Evolutionary conservation across 1,140 invertebrate species (phyloP), one percentile per base, ranked within the genome.

Genomic region (Parapsyche elsis): DNA sequence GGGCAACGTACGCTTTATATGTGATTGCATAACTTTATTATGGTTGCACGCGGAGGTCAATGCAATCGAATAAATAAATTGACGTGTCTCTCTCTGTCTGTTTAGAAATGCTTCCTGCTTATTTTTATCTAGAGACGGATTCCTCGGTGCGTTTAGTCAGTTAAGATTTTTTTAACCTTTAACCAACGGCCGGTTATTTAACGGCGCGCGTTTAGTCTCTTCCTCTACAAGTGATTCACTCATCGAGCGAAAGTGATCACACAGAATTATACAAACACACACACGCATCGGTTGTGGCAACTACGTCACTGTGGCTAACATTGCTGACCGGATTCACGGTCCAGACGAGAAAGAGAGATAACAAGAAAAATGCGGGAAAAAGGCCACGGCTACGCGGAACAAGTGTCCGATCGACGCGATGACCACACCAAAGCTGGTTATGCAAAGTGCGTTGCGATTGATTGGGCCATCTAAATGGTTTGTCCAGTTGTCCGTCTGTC

Each of bases 261-360:
- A 23, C 59, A 21, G 9, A 53, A 30, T 46, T 46, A 7, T 46
- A 46, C 5, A 9, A 64, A 10, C 53, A 23, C 9, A 16, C 21
- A 67, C 64, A 21, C 23, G 64, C 26, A 9, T 24, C 16, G 16
- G 57, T 16, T 26, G 26, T 10, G 5, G 14, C 64, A 30, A 30
- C 23, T 67, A 67, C 64, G 64, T 67, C 64, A 67, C 21, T 26
- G 9, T 26, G 12, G 49, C 12, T 53, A 53, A 53, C 49, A 53
- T 53, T 53, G 49, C 16, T 23, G 64, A 67, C 64, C 64, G 64
- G 64, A 67, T 67, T 67, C 64, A 67, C 64, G 64, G 64, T 67
- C 64, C 64, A 19, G 19, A 67, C 19, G 64, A 67, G 64, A 67
- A 38, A 38, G 30, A 38, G 30, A 38, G 64, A 19, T 1, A 67